Evolutionary conservation across 2,113 vertebrate genomes (phyloP).

Genomic region (Oreochromis aureus): DNA sequence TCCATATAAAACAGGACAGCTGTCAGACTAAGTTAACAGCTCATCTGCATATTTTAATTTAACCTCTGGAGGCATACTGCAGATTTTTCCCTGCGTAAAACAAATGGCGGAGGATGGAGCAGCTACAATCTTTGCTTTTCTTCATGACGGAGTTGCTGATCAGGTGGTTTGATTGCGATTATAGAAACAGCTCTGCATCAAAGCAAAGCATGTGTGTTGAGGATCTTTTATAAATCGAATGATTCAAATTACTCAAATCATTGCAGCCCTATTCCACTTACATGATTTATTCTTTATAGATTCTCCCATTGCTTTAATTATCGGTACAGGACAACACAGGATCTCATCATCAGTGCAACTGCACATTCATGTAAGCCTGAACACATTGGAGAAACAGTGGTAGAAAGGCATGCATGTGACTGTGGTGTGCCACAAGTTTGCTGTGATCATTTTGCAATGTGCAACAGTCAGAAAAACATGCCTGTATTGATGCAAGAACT

Average conservation of each 20-base stretch:
- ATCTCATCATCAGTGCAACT: background rate
- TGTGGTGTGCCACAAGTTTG: background rate
- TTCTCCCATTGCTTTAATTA: background rate
- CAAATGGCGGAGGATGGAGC: background rate
- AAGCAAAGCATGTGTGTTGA: background rate
- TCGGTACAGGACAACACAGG: background rate
- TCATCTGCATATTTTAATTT: background rate
- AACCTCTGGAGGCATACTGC: background rate
- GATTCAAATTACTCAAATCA: background rate
- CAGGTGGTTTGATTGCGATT: background rate
- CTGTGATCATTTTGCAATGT: background rate
- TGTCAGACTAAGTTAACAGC: background rate
- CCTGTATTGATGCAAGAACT: background rate
- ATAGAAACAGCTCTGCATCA: background rate
- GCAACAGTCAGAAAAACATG: background rate
- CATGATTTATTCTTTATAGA: background rate
- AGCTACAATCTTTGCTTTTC: background rate
- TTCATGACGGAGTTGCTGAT: background rate
- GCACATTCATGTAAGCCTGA: background rate
- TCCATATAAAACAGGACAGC: background rate
- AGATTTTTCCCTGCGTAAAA: background rate
- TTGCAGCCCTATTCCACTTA: background rate
- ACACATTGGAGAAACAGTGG: background rate
- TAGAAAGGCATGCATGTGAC: background rate
- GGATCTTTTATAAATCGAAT: background rate